These are phyloP conservation scores for Scaptomyza graminum DNA, from an alignment of 1,140 invertebrate genomes.

Conservation along the genomic window DNA sequence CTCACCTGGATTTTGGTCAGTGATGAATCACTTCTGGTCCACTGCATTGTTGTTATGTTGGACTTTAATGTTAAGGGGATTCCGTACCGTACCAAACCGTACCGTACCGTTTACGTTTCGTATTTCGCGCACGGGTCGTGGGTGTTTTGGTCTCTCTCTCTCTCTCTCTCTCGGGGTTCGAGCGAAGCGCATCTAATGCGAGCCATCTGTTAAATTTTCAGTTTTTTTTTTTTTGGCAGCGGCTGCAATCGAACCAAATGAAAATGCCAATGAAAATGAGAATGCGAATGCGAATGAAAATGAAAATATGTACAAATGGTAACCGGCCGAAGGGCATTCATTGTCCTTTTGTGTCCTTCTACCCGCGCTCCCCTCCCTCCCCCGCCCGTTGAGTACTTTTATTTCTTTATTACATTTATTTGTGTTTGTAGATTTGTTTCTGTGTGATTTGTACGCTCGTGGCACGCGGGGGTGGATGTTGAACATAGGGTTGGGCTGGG, in stretches of 20 bases:
- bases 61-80: not conserved
- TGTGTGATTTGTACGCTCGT: not conserved
- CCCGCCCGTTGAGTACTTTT: conserved; percentile 50
- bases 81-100: not conserved
- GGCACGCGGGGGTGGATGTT: conserved; percentile 22
- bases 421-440: conserved; percentile 44
- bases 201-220: conserved; percentile 80
- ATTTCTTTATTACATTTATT: conserved; percentile 79
- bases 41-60: conserved; percentile 3
- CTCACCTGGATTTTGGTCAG: conserved; percentile 6
- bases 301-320: conserved; percentile 1
- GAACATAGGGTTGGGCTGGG: not conserved
- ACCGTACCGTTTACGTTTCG: too few relatives aligned
- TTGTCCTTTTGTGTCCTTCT: conserved; percentile 19
- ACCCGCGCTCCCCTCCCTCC: conserved; percentile 27
- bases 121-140: conserved; percentile 17
- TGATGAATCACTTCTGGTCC: conserved; percentile 30
- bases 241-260: conserved; percentile 23
- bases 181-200: conserved; percentile 78
- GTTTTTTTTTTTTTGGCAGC: conserved; percentile 35
- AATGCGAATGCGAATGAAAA: conserved; percentile 5
- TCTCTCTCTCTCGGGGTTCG: conserved; percentile 58
- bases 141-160: too few relatives aligned
- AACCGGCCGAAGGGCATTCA: conserved; percentile 60
- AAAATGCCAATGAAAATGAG: conserved; percentile 2